Conservation (phyloP, 2,888 invertebrate species). For the Meteorus colon region DNA sequence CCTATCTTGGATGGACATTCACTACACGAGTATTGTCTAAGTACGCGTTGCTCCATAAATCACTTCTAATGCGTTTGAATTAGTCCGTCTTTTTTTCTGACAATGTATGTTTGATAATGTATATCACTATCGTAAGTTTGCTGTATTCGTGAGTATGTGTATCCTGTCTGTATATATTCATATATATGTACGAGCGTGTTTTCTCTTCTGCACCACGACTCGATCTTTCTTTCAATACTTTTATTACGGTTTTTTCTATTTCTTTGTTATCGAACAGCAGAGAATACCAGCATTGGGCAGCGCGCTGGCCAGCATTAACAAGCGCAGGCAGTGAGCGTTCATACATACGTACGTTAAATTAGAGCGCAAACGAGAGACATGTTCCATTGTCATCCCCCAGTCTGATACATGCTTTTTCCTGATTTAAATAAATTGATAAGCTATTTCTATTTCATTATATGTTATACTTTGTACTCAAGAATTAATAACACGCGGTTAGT, state of each 20-base stretch:
- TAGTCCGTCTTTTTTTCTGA: not conserved
- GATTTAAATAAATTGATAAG: not conserved
- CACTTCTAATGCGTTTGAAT: not conserved
- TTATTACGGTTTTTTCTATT: conserved; percentile 17
- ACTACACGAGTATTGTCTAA: conserved; percentile 62
- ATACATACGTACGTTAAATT: conserved; percentile 67
- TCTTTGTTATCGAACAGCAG: conserved; percentile 54
- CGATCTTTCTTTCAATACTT: conserved; percentile 5
- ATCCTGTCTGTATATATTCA: conserved; percentile 29
- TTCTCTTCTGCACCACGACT: conserved; percentile 25
- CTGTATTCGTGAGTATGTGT: conserved; percentile 31
- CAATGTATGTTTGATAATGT: no score
- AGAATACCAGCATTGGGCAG: conserved; percentile 68
- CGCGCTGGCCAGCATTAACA: conserved; percentile 67
- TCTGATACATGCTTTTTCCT: conserved; percentile 36
- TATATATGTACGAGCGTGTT: not conserved
- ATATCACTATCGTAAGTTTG: not conserved
- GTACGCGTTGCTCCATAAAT: conserved; percentile 41
- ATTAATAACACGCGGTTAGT: not conserved
- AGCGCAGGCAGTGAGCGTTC: conserved; percentile 73
- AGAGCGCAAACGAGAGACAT: conserved; percentile 59
- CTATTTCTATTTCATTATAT: conserved; percentile 10
- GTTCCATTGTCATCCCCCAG: not conserved
- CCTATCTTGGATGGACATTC: conserved; percentile 2
- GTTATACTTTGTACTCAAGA: conserved; percentile 29